Evolutionary conservation across 2,113 vertebrate species (phyloP).

Genomic region (Sinocyclocheilus maitianheensis): DNA sequence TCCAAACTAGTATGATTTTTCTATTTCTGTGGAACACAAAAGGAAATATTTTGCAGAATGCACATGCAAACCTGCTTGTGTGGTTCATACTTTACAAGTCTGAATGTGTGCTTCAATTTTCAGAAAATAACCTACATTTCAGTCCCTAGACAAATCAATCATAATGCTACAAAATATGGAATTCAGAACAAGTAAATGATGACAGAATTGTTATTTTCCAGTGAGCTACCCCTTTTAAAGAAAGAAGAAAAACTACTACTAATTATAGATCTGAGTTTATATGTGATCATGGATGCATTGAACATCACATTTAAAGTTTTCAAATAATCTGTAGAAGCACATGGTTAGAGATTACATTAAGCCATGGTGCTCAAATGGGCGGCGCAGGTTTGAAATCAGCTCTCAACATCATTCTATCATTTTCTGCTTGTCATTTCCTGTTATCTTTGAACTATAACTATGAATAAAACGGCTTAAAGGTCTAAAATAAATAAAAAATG

Average conservation of each 20-base stretch:
- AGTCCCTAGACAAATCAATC: background rate
- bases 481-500: background rate
- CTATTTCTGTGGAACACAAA: background rate
- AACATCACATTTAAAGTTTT: too few species aligned
- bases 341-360: background rate
- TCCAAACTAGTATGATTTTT: background rate
- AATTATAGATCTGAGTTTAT: background rate
- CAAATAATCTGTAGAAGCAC: background rate
- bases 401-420: background rate
- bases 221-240: background rate
- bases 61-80: background rate
- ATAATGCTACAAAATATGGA: background rate
- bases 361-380: background rate
- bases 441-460: background rate
- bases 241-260: background rate
- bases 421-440: background rate
- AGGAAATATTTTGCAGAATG: background rate
- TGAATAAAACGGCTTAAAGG: background rate
- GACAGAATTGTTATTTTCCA: background rate
- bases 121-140: background rate
- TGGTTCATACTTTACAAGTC: background rate
- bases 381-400: background rate
- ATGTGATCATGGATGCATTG: background rate
- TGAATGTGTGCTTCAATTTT: background rate
- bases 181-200: background rate